Conservation (phyloP, 2,888 invertebrate genomes). For the Limnephilus lunatus region DNA sequence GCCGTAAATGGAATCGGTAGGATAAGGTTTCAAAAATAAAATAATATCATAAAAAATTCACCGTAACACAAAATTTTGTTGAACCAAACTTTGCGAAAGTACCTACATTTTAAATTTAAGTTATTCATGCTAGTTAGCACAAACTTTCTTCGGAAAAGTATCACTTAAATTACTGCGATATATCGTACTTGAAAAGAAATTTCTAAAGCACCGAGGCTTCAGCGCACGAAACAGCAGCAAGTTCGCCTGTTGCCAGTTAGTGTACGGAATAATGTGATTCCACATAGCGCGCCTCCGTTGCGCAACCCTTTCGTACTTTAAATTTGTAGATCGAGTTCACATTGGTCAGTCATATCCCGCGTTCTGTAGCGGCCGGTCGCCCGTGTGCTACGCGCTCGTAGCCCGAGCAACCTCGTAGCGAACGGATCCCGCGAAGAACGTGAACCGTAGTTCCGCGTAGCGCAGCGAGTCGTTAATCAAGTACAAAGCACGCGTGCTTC, state of each 20-base stretch:
- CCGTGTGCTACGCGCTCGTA: constrained; percentile 39
- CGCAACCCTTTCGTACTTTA: constrained; percentile 54
- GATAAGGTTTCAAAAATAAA: too few relatives aligned
- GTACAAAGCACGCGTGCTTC: constrained; percentile 14
- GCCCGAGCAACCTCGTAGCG: constrained; percentile 25
- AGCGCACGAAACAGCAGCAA: not conserved
- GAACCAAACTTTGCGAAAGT: not conserved
- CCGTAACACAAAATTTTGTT: not conserved
- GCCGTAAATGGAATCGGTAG: too few relatives aligned
- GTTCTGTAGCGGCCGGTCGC: constrained; percentile 54
- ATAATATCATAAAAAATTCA: not conserved
- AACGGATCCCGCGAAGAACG: not conserved
- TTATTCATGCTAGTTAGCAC: not conserved
- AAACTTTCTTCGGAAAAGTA: not conserved
- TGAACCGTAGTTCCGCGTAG: constrained; percentile 1
- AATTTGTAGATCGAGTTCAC: constrained; percentile 48
- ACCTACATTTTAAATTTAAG: not conserved
- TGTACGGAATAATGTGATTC: constrained; percentile 20
- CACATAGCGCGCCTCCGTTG: constrained; percentile 45
- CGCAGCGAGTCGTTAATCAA: constrained; percentile 24
- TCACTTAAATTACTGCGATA: not conserved
- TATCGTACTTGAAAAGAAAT: not conserved
- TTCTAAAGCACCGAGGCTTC: not conserved
- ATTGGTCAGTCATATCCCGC: constrained; percentile 61
- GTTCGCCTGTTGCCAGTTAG: constrained; percentile 37